Percentiles rank a stretch among this genome's conserved stretches.
These are phyloP conservation scores for Catotricha subobsoleta DNA, from an alignment of 2,888 invertebrate species.

Conservation along the genomic window DNA sequence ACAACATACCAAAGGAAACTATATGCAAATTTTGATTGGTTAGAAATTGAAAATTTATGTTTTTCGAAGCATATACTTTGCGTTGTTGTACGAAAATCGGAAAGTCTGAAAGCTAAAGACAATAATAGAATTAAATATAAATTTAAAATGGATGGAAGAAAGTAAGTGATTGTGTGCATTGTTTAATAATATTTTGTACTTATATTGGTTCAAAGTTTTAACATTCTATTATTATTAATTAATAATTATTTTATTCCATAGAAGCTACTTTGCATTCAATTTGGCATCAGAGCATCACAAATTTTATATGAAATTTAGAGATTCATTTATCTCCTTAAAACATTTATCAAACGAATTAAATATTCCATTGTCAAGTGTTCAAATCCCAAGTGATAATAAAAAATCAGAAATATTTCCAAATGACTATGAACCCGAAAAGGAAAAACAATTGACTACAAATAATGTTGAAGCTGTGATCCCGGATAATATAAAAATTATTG, in stretches of 20 bases:
- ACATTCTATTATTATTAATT: neutral
- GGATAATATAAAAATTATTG: slow-evolving; percentile 11
- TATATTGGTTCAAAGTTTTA: neutral
- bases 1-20: slow-evolving; percentile 25
- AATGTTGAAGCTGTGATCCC: neutral
- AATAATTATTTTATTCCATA: slow-evolving; percentile 10
- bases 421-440: neutral
- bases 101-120: slow-evolving; percentile 34
- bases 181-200: neutral
- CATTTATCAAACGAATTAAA: slow-evolving; percentile 42
- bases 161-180: slow-evolving; percentile 35
- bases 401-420: neutral
- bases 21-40: slow-evolving; percentile 41
- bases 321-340: slow-evolving; percentile 49
- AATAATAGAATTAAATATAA: slow-evolving; percentile 49
- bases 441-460: neutral
- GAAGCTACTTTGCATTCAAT: slow-evolving; percentile 58
- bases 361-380: slow-evolving; percentile 25
- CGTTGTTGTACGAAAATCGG: slow-evolving; percentile 35
- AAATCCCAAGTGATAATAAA: neutral
- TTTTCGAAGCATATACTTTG: slow-evolving; percentile 56
- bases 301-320: slow-evolving; percentile 52
- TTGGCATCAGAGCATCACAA: slow-evolving; percentile 61
- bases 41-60: slow-evolving; percentile 55
- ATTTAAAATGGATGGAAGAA: slow-evolving; percentile 52